phyloP scores from a whole-genome alignment of 2,797 vertebrate species.

The Onychomys leucogaster region DNA sequence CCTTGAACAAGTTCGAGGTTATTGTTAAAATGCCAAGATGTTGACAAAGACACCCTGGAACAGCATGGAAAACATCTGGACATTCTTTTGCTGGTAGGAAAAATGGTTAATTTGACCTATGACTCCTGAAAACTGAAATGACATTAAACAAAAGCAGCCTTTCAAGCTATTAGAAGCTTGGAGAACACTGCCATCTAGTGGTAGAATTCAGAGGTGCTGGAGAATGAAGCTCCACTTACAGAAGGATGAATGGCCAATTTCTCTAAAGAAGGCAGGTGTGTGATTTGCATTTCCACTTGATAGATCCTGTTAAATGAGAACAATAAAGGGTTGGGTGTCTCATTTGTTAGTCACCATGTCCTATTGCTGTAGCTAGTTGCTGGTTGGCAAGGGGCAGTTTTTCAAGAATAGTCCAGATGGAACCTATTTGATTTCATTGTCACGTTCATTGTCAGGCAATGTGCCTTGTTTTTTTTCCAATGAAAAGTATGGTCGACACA shows the following conservation, averaged over 20 bases:
- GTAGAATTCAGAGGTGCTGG: conserved; percentile 6
- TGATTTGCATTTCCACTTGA: not conserved
- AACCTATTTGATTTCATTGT: conserved; percentile 25
- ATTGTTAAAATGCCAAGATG: conserved; percentile 43
- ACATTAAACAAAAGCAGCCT: not conserved
- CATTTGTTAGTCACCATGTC: not conserved
- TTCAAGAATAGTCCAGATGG: conserved; percentile 34
- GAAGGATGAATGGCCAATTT: conserved; percentile 10
- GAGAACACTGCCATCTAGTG: conserved; percentile 75
- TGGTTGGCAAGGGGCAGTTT: not conserved
- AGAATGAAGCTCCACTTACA: not conserved
- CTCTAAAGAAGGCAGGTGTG: not conserved
- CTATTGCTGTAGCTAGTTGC: not conserved
- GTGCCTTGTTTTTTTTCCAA: conserved; percentile 52
- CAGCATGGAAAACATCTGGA: conserved; percentile 43
- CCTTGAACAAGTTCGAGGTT: not conserved
- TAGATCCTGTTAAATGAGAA: not conserved
- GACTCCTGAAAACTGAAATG: not conserved
- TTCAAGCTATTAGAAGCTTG: conserved; percentile 40
- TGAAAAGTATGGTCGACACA: not conserved
- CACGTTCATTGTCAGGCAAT: not conserved
- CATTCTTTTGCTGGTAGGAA: conserved; percentile 43
- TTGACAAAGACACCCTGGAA: conserved; percentile 46
- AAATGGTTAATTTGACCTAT: conserved; percentile 36
- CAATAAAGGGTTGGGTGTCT: not conserved